Conservation (phyloP, 2,888 invertebrate species). For the Drepanosiphum platanoidis region DNA sequence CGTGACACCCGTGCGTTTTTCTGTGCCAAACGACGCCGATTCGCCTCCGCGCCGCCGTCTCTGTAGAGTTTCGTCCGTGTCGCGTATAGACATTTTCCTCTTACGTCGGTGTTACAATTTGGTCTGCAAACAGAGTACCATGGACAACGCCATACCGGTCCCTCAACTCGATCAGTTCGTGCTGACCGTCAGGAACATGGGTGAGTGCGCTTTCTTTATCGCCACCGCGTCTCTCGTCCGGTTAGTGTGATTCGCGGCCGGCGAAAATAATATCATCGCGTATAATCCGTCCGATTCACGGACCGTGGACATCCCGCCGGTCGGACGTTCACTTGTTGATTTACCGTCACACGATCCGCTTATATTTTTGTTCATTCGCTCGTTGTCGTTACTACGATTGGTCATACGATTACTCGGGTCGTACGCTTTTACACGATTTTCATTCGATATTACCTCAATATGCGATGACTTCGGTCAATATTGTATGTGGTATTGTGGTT, state of each 20-base stretch:
- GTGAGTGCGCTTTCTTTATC: slow-evolving; percentile 7
- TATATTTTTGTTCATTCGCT: neutral
- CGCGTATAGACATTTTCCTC: slow-evolving; percentile 13
- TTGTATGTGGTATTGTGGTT: neutral
- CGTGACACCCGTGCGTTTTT: neutral
- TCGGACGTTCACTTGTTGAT: neutral
- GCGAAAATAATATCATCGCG: no score
- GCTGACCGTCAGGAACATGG: slow-evolving; percentile 25
- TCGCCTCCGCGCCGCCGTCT: neutral
- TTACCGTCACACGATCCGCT: neutral
- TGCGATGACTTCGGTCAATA: no score
- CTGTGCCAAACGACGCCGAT: neutral
- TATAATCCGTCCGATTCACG: neutral
- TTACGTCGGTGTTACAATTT: slow-evolving; percentile 7
- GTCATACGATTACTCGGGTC: neutral
- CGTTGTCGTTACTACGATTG: neutral
- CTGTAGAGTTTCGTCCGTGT: neutral
- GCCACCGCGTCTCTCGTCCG: neutral
- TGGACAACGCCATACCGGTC: slow-evolving; percentile 22
- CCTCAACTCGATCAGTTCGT: slow-evolving; percentile 53
- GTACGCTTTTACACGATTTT: neutral
- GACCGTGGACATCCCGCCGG: neutral
- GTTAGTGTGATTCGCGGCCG: neutral
- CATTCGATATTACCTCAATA: neutral
- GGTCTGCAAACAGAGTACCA: neutral